Evolutionary conservation across 2,888 invertebrate genomes (phyloP).

Genomic region (Abrostola triplasia): DNA sequence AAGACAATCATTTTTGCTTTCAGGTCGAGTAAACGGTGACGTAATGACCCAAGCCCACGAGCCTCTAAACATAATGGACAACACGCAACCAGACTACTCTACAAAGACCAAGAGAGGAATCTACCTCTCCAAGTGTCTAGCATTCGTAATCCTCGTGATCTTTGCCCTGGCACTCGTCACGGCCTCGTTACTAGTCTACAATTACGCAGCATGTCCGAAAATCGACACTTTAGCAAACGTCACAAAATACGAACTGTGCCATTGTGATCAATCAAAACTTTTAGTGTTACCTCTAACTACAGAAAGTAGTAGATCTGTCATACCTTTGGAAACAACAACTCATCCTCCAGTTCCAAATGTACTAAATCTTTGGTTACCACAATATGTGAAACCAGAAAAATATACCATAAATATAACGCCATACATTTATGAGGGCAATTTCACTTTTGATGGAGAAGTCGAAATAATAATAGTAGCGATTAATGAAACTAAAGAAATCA

Average conservation of each 20-base stretch:
- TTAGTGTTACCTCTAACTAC: constrained; percentile 79
- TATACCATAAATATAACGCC: constrained; percentile 92
- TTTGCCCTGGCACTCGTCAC: constrained; percentile 90
- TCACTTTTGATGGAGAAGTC: constrained; percentile 93
- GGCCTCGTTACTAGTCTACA: constrained; percentile 93
- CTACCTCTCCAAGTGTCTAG: constrained; percentile 90
- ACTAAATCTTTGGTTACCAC: constrained; percentile 91
- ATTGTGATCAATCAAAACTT: constrained; percentile 81
- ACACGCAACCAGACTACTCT: constrained; percentile 89
- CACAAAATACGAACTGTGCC: constrained; percentile 81
- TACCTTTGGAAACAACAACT: constrained; percentile 73
- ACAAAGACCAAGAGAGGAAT: constrained; percentile 89
- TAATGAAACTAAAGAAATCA: constrained; percentile 90
- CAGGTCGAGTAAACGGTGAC: constrained; percentile 83
- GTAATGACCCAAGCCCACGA: constrained; percentile 85
- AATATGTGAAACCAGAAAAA: constrained; percentile 90
- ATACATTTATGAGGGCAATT: constrained; percentile 92
- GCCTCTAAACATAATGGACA: constrained; percentile 89
- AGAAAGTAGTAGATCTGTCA: constrained; percentile 75
- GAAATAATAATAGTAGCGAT: constrained; percentile 89
- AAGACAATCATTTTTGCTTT: constrained; percentile 24
- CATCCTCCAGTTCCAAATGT: constrained; percentile 48
- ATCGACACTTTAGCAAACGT: constrained; percentile 81
- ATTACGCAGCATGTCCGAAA: constrained; percentile 91
- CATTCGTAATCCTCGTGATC: constrained; percentile 89